These are phyloP conservation scores for Epizoanthus rinbou DNA, from an alignment of 92 coral and sea anemone species.

Conservation along the genomic window DNA sequence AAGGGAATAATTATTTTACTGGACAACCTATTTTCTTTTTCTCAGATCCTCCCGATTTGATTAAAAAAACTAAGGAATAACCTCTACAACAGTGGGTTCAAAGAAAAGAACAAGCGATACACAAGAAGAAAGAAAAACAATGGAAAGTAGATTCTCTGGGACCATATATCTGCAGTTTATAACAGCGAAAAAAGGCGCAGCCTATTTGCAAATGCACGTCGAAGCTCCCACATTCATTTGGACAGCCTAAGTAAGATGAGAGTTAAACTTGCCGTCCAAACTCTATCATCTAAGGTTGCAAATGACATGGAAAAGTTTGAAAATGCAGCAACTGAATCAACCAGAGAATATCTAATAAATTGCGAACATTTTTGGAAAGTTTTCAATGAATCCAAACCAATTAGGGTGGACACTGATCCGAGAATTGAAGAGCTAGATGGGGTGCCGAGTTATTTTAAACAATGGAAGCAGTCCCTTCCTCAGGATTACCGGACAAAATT, in stretches of 20 bases:
- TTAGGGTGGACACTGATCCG: conserved; percentile 6
- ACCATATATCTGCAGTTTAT: conserved; percentile 43
- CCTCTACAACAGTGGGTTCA: conserved; percentile 40
- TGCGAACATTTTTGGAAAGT: conserved; percentile 45
- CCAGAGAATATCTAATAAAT: conserved; percentile 14
- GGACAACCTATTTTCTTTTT: conserved; percentile 51
- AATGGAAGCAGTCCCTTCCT: conserved; percentile 33
- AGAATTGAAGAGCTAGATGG: no score
- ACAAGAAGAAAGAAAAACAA: conserved; percentile 27
- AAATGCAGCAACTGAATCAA: background rate
- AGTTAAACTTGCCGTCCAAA: conserved; percentile 46
- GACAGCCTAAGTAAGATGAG: conserved; percentile 45
- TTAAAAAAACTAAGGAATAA: conserved; percentile 41
- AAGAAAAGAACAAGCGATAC: conserved; percentile 33
- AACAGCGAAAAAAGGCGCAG: conserved; percentile 23
- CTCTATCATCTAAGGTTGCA: conserved; percentile 37
- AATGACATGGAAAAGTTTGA: conserved; percentile 7
- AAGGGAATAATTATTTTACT: conserved; percentile 38
- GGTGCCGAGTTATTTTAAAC: no score
- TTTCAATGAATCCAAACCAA: conserved; percentile 28
- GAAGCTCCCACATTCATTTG: conserved; percentile 39
- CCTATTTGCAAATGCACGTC: conserved; percentile 32
- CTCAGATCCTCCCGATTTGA: conserved; percentile 45
- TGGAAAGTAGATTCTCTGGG: conserved; percentile 38
- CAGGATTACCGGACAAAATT: conserved; percentile 22